phyloP scores from a whole-genome alignment of 2,113 vertebrate species.

The Ardeotis arabs region DNA sequence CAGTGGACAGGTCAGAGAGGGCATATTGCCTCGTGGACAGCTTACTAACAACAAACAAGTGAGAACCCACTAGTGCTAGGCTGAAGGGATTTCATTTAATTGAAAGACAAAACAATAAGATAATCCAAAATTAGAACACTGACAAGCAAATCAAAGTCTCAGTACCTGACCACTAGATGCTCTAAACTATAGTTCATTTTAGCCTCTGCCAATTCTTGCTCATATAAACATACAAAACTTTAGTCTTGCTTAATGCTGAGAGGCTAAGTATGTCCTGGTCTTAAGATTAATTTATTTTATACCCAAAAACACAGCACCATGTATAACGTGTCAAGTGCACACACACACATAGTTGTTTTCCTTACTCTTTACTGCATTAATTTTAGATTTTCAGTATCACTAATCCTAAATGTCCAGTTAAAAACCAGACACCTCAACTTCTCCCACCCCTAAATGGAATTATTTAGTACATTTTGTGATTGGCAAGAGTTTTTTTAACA shows the following conservation, averaged over 20 bases:
- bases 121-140: neutral
- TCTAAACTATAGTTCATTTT: neutral
- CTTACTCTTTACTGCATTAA: neutral
- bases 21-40: neutral
- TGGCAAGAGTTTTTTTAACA: neutral
- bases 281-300: neutral
- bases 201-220: neutral
- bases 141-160: neutral
- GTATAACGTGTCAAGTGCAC: neutral
- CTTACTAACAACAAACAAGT: neutral
- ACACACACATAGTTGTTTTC: neutral
- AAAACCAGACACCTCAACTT: neutral
- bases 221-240: neutral
- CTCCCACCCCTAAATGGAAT: neutral
- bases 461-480: neutral
- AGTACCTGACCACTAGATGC: neutral
- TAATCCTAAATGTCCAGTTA: neutral
- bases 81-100: neutral
- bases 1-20: neutral
- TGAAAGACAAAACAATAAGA: neutral
- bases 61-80: neutral
- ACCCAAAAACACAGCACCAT: neutral
- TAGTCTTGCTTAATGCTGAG: neutral
- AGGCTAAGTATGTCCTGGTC: neutral
- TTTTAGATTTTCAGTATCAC: neutral